Evolutionary conservation across 2,888 invertebrate genomes (phyloP).

Genomic region (Scaptomyza tumidula): DNA sequence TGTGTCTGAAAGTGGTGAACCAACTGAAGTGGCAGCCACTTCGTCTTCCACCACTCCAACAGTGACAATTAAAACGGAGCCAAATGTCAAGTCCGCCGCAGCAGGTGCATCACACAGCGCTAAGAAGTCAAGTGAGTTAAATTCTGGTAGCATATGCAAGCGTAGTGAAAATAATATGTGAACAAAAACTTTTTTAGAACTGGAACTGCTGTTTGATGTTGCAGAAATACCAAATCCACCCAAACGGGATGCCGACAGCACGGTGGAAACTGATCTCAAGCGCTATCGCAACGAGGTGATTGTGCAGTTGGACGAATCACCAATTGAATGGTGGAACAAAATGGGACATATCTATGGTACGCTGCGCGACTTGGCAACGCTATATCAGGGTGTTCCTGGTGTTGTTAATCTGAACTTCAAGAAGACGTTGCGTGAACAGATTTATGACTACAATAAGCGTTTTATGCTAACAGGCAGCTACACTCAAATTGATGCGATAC

Average conservation of each 20-base stretch:
- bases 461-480: conserved; percentile 79
- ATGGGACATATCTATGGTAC: conserved; percentile 81
- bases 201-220: conserved; percentile 82
- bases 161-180: conserved; percentile 6
- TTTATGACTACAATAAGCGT: conserved; percentile 78
- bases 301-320: conserved; percentile 82
- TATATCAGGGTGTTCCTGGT: conserved; percentile 83
- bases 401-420: conserved; percentile 81
- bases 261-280: conserved; percentile 80
- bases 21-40: conserved; percentile 44
- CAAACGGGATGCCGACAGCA: conserved; percentile 63
- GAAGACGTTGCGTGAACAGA: conserved; percentile 79
- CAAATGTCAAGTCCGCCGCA: conserved; percentile 44
- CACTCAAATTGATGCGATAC: conserved; percentile 76
- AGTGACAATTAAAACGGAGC: conserved; percentile 61
- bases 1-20: conserved; percentile 35
- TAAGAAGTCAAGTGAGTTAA: conserved; percentile 67
- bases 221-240: conserved; percentile 61
- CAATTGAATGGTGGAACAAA: conserved; percentile 83
- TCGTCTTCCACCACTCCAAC: conserved; percentile 42
- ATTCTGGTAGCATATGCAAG: neutral
- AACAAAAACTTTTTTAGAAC: conserved; percentile 57
- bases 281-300: conserved; percentile 82
- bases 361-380: conserved; percentile 75
- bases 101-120: conserved; percentile 9